Base-by-base conservation (phyloP, 2,113 vertebrate genomes). In the Thermophis baileyi region DNA sequence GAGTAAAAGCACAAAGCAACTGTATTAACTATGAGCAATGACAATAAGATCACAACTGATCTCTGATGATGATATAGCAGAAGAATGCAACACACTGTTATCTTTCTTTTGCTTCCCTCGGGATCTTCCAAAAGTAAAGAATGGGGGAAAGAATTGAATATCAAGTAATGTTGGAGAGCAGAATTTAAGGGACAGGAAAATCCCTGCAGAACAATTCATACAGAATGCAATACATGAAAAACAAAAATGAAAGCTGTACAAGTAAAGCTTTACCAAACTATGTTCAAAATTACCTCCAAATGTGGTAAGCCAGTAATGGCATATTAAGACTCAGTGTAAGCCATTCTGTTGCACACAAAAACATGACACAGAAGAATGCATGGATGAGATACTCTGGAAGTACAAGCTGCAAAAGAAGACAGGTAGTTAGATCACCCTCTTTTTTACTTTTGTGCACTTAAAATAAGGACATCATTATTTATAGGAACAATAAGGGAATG, bases 311-410 rank as follows among this genome's bases (percentile, higher is more conserved):
- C 98, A 99, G 96, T 96, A 99, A 98, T 1, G 99, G 99, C 95
- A 99, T 97, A 97, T 99, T 99, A 98, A 99, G 99, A 92, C 97
- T 98, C 96, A 99, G 98, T 0, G 99, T 99, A 91, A 99, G 99
- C 99, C 99, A 99, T 96, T 99, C 99, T 89, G 99, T 98, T 40
- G 99, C 99, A 96, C 99, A 99, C 94, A 99, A 98, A 98, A 99
- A 99, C 99, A 99, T 99, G 97, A 99, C 99, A 93, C 99, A 99
- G 99, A 99, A 99, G 98, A 99, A 99, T 93, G 99, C 99, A 90
- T 99, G 99, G 98, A 99, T 99, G 97, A 99, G 99, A 97, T 99
- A 99, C 97, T 99, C 99, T 2, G 99, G 99, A 95, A 99, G 98
- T 51, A 99, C 99, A 96, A 99, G 98, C 99, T 99, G 98, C 44